phyloP scores from a whole-genome alignment of 2,113 vertebrate species.

The Agapornis roseicollis region DNA sequence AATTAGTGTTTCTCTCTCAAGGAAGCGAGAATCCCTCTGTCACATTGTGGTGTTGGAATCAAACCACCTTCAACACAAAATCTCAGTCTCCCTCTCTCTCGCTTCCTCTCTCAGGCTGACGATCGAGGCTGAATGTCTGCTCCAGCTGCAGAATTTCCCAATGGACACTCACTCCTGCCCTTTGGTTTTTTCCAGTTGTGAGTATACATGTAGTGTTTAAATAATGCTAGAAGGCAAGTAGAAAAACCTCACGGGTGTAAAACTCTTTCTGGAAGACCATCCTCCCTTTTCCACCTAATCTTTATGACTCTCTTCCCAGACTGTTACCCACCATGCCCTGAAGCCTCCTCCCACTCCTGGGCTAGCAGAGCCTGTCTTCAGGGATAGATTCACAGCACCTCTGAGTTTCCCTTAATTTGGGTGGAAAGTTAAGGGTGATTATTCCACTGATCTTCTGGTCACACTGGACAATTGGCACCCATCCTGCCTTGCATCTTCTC shows the following conservation, averaged over 20 bases:
- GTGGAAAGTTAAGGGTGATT: not conserved
- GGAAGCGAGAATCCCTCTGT: constrained; percentile 10
- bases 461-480: not conserved
- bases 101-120: constrained; percentile 82
- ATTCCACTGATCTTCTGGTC: not conserved
- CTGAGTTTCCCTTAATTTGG: not conserved
- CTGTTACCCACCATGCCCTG: not conserved
- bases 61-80: not conserved
- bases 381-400: not conserved
- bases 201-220: constrained; percentile 72
- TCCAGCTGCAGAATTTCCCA: constrained; percentile 94
- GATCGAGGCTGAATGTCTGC: constrained; percentile 92
- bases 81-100: constrained; percentile 26
- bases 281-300: not conserved
- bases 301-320: not conserved
- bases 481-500: not conserved
- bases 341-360: not conserved
- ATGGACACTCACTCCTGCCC: constrained; percentile 98
- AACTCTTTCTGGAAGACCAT: not conserved
- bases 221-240: not conserved
- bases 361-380: not conserved
- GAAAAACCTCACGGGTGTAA: not conserved
- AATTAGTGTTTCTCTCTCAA: not conserved
- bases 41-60: not conserved
- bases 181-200: constrained; percentile 98